Evolutionary conservation across 2,113 vertebrate genomes (phyloP).

Genomic region (Vombatus ursinus): DNA sequence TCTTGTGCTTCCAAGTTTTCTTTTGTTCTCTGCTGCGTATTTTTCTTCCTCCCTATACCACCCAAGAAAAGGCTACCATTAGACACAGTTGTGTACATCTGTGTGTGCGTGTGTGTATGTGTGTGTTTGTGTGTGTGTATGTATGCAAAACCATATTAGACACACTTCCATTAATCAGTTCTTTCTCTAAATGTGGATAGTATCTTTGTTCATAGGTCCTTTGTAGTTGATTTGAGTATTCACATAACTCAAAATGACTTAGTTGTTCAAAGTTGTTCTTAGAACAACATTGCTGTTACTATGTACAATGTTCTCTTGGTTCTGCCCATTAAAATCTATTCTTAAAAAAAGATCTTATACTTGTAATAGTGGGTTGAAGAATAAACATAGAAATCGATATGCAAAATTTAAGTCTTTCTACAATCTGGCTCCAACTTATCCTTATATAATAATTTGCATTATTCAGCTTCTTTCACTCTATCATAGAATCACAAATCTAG

Average conservation of each 20-base stretch:
- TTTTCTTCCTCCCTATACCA: too few relatives aligned
- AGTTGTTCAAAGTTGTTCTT: background rate
- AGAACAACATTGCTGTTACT: background rate
- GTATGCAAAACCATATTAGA: too few relatives aligned
- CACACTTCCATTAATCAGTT: background rate
- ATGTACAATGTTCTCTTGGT: background rate
- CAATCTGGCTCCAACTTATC: background rate
- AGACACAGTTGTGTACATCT: too few relatives aligned
- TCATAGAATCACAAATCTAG: background rate
- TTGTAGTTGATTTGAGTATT: background rate
- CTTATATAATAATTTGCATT: background rate
- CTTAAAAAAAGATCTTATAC: background rate
- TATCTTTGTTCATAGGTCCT: background rate
- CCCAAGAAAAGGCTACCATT: too few relatives aligned
- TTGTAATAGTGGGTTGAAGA: background rate
- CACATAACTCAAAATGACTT: background rate
- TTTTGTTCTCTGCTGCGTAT: too few relatives aligned
- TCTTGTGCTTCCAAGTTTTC: too few relatives aligned
- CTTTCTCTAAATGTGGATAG: background rate
- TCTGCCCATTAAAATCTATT: background rate
- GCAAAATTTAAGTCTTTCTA: background rate
- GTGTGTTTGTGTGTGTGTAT: too few relatives aligned
- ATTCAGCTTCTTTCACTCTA: background rate
- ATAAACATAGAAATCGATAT: conserved; percentile 25
- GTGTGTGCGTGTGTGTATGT: too few relatives aligned